phyloP scores from a whole-genome alignment of 2,797 vertebrate species.

The Pangasius mekongensis region DNA sequence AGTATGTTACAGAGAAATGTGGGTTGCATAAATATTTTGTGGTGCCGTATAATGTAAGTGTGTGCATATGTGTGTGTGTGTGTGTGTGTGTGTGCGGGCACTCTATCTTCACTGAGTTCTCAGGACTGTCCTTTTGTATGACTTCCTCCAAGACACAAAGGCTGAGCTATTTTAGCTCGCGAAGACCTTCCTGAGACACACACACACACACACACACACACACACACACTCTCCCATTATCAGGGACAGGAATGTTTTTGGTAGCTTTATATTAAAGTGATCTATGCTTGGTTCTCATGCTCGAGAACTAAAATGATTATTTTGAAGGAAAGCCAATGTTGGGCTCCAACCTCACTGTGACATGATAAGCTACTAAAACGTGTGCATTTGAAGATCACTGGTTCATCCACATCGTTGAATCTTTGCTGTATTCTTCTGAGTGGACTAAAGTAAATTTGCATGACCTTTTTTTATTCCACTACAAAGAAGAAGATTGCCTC shows the following conservation, averaged over 20 bases:
- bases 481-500: slow-evolving; percentile 8
- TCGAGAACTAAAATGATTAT: neutral
- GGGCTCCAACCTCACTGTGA: neutral
- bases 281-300: neutral
- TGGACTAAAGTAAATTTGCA: neutral
- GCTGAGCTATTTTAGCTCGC: slow-evolving; percentile 70
- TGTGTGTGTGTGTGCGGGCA: neutral
- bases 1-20: neutral
- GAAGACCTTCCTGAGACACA: slow-evolving; percentile 62
- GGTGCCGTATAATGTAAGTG: neutral
- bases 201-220: neutral
- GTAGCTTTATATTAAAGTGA: neutral
- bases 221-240: slow-evolving; percentile 16
- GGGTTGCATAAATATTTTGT: neutral
- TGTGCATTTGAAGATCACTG: neutral
- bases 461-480: neutral
- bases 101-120: slow-evolving; percentile 84
- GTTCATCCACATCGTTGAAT: neutral
- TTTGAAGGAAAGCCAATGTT: neutral
- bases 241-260: neutral
- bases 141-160: slow-evolving; percentile 74
- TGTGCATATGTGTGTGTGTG: slow-evolving; percentile 26
- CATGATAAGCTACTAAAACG: neutral
- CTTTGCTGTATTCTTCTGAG: neutral
- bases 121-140: slow-evolving; percentile 69